These are phyloP conservation scores for Deroplatys truncata DNA, from an alignment of 2,888 invertebrate genomes.

Conservation along the genomic window DNA sequence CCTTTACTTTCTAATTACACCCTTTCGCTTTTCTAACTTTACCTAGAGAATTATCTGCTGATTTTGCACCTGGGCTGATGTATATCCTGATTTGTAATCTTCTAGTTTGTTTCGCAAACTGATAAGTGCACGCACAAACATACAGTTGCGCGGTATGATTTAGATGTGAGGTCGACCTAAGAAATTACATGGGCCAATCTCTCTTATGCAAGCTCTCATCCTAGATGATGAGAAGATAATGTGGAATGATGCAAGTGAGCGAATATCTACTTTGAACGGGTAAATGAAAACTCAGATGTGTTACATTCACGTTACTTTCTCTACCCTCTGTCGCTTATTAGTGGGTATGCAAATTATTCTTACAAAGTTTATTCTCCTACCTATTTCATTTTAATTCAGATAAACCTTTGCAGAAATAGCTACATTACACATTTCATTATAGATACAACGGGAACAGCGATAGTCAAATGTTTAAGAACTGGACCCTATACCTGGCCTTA, in stretches of 20 bases:
- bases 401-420: too few species aligned
- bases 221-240: background rate
- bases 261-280: background rate
- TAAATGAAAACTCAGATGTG: background rate
- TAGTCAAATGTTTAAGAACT: too few species aligned
- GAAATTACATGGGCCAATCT: background rate
- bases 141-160: background rate
- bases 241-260: background rate
- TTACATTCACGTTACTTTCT: too few species aligned
- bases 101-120: background rate
- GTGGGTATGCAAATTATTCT: too few species aligned
- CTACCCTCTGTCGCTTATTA: too few species aligned
- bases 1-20: too few species aligned
- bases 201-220: background rate
- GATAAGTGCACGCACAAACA: background rate
- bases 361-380: too few species aligned
- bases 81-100: background rate
- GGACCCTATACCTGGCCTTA: too few species aligned
- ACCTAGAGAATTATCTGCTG: background rate
- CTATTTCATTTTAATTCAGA: too few species aligned
- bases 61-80: background rate
- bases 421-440: too few species aligned
- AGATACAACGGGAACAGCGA: too few species aligned
- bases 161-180: background rate
- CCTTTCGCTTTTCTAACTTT: too few species aligned